Evolutionary conservation across 2,113 vertebrate species (phyloP), one percentile per base, ranked within the genome.

Genomic region (Nestor notabilis): DNA sequence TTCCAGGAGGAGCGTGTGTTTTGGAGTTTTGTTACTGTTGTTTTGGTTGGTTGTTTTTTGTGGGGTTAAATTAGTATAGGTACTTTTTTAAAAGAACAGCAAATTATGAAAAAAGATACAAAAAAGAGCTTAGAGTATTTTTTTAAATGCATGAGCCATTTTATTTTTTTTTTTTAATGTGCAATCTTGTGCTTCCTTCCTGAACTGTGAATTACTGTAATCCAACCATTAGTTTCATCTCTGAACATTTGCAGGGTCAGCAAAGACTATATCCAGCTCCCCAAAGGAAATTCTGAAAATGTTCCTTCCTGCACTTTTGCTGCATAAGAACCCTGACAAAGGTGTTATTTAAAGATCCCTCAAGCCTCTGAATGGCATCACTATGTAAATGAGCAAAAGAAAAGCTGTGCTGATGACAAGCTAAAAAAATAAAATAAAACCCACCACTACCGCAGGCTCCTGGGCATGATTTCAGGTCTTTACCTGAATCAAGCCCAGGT

Each of bases 321-420:
- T 74, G 81, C 72, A 56, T 78, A 84, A 79, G 53, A 87, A 82
- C 35, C 43, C 39, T 70, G 93, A 94, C 76, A 95, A 93, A 96
- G 93, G 95, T 96, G 82, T 96, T 96, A 97, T 91, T 96, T 94
- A 93, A 96, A 96, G 92, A 91, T 83, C 17, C 49, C 68, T 77
- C 83, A 66, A 94, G 43, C 39, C 6, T 3, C 72, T 29, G 58
- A 85, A 80, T 11, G 44, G n/a, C 80, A 89, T n/a, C 68, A 29
- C 61, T 50, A 70, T 77, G 46, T 46, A 96, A 94, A 96, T 58
- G 18, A 43, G 37, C 14, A 44, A n/a, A 66, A 83, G 46, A 50
- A 95, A 88, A 74, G 37, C 25, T 56, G 15, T 47, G 33, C 37
- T 81, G 69, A 78, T 53, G 43, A 31, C 35, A 46, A 23, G 14